Evolutionary conservation across 1,140 invertebrate genomes (phyloP).

Genomic region (Ridgeia piscesae): DNA sequence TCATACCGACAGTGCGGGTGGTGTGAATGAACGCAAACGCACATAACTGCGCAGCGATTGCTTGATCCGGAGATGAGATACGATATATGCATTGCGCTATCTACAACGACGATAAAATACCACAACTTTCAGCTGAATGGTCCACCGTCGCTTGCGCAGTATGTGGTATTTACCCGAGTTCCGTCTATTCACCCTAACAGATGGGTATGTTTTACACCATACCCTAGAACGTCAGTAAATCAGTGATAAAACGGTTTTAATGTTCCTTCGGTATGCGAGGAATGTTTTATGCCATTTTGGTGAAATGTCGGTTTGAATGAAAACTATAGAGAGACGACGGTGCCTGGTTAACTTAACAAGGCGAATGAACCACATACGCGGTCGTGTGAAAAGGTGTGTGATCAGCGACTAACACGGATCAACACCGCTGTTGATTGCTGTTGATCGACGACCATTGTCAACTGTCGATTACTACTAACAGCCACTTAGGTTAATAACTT

Average conservation of each 20-base stretch:
- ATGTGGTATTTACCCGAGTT: not conserved
- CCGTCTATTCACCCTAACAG: not conserved
- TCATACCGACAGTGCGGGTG: not conserved
- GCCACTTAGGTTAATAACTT: not conserved
- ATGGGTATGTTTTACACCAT: not conserved
- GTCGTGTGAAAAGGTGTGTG: not conserved
- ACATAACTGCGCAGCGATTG: not conserved
- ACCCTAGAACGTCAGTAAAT: slow-evolving; percentile 5
- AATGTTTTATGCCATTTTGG: not conserved
- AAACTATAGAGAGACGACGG: not conserved
- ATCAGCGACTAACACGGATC: not conserved
- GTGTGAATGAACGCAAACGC: not conserved
- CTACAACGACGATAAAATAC: not conserved
- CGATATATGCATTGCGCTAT: not conserved
- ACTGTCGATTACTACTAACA: not conserved
- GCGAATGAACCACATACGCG: not conserved
- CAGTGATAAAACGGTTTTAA: not conserved
- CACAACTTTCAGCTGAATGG: not conserved
- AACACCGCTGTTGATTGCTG: not conserved
- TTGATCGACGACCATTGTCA: not conserved
- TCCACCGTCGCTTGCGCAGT: not conserved
- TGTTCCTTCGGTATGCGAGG: not conserved
- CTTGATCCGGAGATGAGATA: not conserved
- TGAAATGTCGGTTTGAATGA: not conserved
- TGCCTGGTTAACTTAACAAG: not conserved